Evolutionary conservation across 2,797 vertebrate genomes (phyloP).

Genomic region (Lithobates sylvaticus): DNA sequence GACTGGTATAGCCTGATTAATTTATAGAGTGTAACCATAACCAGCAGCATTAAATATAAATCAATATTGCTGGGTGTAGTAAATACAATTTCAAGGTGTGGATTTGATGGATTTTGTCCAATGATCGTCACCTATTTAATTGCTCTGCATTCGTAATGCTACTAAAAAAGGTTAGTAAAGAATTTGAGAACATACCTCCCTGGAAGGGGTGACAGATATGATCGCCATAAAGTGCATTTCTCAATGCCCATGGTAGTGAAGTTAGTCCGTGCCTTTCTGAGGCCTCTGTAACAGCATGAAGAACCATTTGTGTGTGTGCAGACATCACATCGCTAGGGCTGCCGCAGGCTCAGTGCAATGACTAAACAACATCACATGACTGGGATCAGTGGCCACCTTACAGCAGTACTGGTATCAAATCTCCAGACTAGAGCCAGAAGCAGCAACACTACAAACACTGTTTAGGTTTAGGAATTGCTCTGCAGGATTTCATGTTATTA

Average conservation of each 20-base stretch:
- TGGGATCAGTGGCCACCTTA: neutral
- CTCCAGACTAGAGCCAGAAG: neutral
- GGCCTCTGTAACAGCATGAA: slow-evolving; percentile 59
- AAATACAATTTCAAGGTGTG: no score
- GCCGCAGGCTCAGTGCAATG: slow-evolving; percentile 35
- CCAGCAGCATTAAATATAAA: neutral
- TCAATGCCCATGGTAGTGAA: slow-evolving; percentile 67
- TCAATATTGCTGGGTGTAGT: no score
- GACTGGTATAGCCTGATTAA: no score
- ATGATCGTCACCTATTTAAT: no score
- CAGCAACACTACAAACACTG: neutral
- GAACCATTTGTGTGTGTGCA: slow-evolving; percentile 46
- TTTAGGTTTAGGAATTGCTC: neutral
- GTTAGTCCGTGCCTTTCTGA: slow-evolving; percentile 60
- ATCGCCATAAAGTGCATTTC: slow-evolving; percentile 75
- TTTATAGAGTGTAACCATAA: no score
- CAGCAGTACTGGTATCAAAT: slow-evolving; percentile 23
- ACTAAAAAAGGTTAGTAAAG: neutral
- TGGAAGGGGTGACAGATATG: slow-evolving; percentile 82
- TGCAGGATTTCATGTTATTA: neutral
- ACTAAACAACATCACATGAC: slow-evolving; percentile 65
- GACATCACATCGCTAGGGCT: slow-evolving; percentile 54
- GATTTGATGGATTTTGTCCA: no score
- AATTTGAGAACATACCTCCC: slow-evolving; percentile 76
- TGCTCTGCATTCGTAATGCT: no score